Evolutionary conservation across 2,797 vertebrate genomes (phyloP), one percentile per base, ranked within the genome.

Genomic region (Hippocampus kuda): DNA sequence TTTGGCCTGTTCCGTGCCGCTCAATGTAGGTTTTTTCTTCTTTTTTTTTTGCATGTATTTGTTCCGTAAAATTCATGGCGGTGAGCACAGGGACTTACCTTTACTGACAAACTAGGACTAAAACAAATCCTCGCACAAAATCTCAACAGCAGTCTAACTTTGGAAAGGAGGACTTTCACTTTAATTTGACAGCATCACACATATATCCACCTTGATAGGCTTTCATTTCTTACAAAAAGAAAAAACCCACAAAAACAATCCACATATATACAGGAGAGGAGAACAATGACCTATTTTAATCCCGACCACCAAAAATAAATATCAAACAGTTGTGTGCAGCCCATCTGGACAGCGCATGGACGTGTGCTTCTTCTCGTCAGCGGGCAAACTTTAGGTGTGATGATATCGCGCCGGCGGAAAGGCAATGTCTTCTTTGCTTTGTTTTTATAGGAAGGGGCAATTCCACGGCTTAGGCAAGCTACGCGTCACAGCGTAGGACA

Each of bases 111-210:
- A 20, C 15, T 51, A 12, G 42, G 34, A 38, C 34, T 7, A 38
- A 13, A 22, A 26, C 24, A 26, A 56, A 11, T 57, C 54, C 24
- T 57, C 34, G 5, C 34, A 60, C 27, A 38, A 60, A 60, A 20
- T 60, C 27, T 18, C 30, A 65, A 48, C 15, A 65, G 63, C 42
- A 27, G 44, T 65, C 18, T 27, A 18, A 44, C 80, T 81, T 82
- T 77, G 78, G 79, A 77, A 78, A 87, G 81, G 79, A 88, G 81
- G 80, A 85, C 84, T 82, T 82, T 38, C 16, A 60, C 82, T 89
- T 91, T 91, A 90, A 90, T 91, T 91, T 89, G 91, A 91, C 87
- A 91, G 84, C 90, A 88, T 90, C 78, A 83, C 88, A 61, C 51
- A 68, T 67, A 68, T 68, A 77, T 91, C 92, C 90, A 92, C 66